A percentile compares a stretch with the other conserved stretches of the same genome.
Evolutionary conservation across 2,113 vertebrate species (phyloP).

Genomic region (Mastomys coucha): DNA sequence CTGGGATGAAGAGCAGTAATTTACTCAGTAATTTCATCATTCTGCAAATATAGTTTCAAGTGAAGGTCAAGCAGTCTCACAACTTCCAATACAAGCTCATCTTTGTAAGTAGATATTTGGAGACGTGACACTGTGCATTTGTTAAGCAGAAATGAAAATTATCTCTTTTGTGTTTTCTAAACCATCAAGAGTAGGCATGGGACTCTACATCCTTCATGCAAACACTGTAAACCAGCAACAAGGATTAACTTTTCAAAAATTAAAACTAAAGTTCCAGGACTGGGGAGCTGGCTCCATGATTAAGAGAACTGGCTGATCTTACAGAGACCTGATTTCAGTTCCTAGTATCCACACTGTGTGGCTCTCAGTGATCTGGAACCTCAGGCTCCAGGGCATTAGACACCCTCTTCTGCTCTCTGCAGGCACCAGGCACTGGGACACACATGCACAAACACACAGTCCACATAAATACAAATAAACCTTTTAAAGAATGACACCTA

Average conservation of each 20-base stretch:
- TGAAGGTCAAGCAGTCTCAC: not conserved
- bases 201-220: not conserved
- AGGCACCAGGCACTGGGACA: not conserved
- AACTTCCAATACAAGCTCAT: not conserved
- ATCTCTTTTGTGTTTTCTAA: not conserved
- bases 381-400: not conserved
- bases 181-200: not conserved
- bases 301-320: not conserved
- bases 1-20: not conserved
- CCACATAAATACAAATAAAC: not conserved
- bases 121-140: not conserved
- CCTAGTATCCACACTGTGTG: not conserved
- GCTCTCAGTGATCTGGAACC: not conserved
- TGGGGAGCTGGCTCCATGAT: not conserved
- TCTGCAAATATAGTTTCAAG: slow-evolving; percentile 14
- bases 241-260: not conserved
- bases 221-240: not conserved
- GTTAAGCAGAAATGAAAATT: not conserved
- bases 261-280: not conserved
- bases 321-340: not conserved
- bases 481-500: not conserved
- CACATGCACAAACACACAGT: not conserved
- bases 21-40: slow-evolving; percentile 7
- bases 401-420: not conserved
- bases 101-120: not conserved